Evolutionary conservation across 37 sponge, comb jelly and placozoan species (phyloP), one percentile per base, ranked within the genome.

Genomic region (Mnemiopsis leidyi): DNA sequence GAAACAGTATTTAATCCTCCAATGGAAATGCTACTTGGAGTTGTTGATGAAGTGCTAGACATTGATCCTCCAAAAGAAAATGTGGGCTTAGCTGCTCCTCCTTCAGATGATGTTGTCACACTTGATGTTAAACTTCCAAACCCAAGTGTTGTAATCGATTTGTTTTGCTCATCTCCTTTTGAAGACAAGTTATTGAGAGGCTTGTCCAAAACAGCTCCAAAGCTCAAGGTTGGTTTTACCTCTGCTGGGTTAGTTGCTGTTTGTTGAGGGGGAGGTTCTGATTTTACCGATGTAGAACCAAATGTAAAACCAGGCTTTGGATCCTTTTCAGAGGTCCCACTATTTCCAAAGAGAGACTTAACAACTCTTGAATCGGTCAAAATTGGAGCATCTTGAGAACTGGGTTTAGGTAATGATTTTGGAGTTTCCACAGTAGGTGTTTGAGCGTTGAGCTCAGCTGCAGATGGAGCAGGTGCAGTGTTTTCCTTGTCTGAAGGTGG

Each of bases 231-330:
- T 29, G 73, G 73, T 71, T 71, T 71, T n/a, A 30, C 25, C 2
- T 71, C 73, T 23, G 73, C 23, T 71, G 73, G n/a, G n/a, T n/a
- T 23, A 23, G 73, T 71, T 23, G 25, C 73, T 5, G 73, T 23
- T 5, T 25, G 21, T 23, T 71, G 73, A 23, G 25, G 16, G 2
- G 26, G 7, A 29, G 2, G 29, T 18, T 71, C 73, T 23, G 73
- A 71, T 23, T 71, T 71, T 25, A 71, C 73, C 23, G 73, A 25
- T 71, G 23, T n/a, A 23, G 73, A 3, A n/a, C 25, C 73, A 71
- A 71, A 71, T 23, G 73, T 29, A 71, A 71, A 71, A 30, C 29
- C 25, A 29, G 73, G 73, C 25, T 71, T 71, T 71, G 73, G 73
- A 71, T 18, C 18, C 68, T 61, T 61, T 61, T 9, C 18, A 61